phyloP scores from a whole-genome alignment of 2,797 vertebrate species.

The Babyrousa celebensis region DNA sequence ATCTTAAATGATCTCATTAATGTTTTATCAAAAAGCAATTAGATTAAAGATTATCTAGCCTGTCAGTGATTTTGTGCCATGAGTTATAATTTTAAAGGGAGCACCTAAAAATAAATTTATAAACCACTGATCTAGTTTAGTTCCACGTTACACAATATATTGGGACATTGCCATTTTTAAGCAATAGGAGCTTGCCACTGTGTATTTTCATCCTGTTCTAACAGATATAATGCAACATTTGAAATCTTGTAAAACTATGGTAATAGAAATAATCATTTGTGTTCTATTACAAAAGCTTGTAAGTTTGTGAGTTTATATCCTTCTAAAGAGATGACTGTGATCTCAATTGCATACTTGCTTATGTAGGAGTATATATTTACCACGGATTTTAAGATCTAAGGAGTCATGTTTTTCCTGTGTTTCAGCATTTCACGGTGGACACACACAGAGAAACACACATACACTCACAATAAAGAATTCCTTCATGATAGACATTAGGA shows the following conservation, averaged over 20 bases:
- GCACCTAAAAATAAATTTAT: neutral
- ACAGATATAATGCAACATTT: neutral
- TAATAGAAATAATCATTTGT: neutral
- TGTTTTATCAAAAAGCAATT: neutral
- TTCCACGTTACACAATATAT: neutral
- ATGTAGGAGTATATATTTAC: neutral
- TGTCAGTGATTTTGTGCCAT: neutral
- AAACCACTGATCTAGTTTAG: neutral
- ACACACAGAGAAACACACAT: too few species aligned
- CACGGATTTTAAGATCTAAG: neutral
- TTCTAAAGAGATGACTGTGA: neutral
- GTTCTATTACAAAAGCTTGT: neutral
- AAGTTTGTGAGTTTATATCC: neutral
- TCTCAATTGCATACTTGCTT: neutral
- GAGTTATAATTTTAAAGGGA: neutral
- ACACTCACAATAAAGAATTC: neutral
- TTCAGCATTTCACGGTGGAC: neutral
- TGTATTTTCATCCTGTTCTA: neutral
- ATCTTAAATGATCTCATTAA: conserved; percentile 40
- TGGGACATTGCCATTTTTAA: neutral
- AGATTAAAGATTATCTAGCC: neutral
- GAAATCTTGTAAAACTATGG: neutral
- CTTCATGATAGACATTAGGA: neutral
- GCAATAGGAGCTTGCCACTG: accelerated
- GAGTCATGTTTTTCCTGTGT: neutral